Evolutionary conservation across 2,113 vertebrate species (phyloP), one percentile per base, ranked within the genome.

Genomic region (Monarcha castaneiventris): DNA sequence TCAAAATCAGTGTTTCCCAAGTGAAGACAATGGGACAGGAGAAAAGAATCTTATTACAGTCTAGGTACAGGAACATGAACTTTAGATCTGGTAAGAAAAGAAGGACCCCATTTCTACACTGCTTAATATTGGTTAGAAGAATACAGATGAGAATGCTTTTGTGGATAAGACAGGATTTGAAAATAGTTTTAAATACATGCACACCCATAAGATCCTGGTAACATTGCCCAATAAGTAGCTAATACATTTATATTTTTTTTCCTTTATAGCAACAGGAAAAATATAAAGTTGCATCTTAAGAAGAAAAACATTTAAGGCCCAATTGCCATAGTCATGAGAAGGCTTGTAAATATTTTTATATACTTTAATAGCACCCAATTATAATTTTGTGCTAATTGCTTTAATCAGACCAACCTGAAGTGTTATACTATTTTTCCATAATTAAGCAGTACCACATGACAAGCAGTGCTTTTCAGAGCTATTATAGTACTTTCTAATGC

Each of bases 381-480:
- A 88, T 94, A 87, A 96, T 92, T 90, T 84, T 80, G 68, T 94
- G 79, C 52, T 98, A 98, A 98, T 97, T 97, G 78, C 95, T 96
- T 97, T 96, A 97, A 97, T 98, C 94, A 96, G 73, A 43, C 48
- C 46, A 95, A 93, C 74, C 87, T 95, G 85, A 97, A 97, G 87
- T 89, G 92, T 96, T 92, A 77, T 80, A 97, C 61, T 94, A 77
- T 78, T 93, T 98, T 94, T 93, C 90, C 91, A 86, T 97, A 97
- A 98, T 98, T 97, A 97, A 98, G 84, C 93, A 96, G 94, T 72
- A 94, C 13, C 49, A 93, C 89, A 91, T 84, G 89, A 97, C 86
- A 97, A 93, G 69, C 68, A 90, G 54, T 68, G 52, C 54, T 87
- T 97, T 97, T 96, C 72, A 94, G 74, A 48, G 66, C 91, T 82